These are phyloP conservation scores for Thaleichthys pacificus DNA, from an alignment of 2,797 vertebrate species.

Conservation along the genomic window DNA sequence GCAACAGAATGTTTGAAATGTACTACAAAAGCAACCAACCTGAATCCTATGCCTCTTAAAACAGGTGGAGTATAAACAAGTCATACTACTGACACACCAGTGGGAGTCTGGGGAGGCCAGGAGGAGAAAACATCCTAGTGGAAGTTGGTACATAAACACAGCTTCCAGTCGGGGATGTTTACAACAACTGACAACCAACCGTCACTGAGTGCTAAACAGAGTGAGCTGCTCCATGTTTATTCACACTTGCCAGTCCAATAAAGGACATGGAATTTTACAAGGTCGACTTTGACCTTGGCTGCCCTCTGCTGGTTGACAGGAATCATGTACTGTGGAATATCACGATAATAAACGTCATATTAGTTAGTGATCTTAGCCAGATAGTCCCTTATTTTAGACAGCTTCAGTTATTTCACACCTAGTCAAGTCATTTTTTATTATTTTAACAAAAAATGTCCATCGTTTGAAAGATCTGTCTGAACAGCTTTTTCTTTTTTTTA, in stretches of 20 bases:
- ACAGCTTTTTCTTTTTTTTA: not conserved
- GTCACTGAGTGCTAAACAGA: slow-evolving; percentile 4
- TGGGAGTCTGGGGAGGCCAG: slow-evolving; percentile 59
- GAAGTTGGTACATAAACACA: slow-evolving; percentile 80
- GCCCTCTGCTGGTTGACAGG: slow-evolving; percentile 30
- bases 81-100: not conserved
- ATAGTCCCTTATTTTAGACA: too few relatives aligned
- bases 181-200: slow-evolving; percentile 77
- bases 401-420: not conserved
- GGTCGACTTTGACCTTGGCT: slow-evolving; percentile 18
- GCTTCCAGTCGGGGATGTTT: slow-evolving; percentile 97
- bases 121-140: slow-evolving; percentile 91
- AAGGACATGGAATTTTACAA: slow-evolving; percentile 11
- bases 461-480: not conserved
- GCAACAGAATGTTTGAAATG: too few relatives aligned
- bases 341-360: too few relatives aligned
- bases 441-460: not conserved
- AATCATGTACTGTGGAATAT: not conserved
- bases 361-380: too few relatives aligned
- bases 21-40: not conserved
- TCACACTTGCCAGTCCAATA: not conserved
- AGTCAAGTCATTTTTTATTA: not conserved
- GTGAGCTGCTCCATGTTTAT: not conserved
- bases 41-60: not conserved
- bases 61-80: not conserved